phyloP scores from a whole-genome alignment of 1,140 invertebrate genomes.

The Nixonia krombeini region DNA sequence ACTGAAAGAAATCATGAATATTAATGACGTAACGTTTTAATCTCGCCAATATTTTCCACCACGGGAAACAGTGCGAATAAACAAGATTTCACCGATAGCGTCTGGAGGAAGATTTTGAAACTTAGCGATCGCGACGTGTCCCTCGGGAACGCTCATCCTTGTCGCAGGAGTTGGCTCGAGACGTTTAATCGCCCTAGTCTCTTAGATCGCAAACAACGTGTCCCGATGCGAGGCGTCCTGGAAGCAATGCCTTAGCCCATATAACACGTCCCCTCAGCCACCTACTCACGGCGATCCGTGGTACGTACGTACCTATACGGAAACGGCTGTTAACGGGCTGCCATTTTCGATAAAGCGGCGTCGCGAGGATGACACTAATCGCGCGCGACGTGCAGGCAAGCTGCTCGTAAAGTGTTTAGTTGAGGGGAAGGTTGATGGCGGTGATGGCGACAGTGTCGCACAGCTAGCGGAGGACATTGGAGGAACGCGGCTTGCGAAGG shows the following conservation, averaged over 20 bases:
- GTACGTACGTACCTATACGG: slow-evolving; percentile 19
- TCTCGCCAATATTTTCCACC: neutral
- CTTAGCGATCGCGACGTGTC: slow-evolving; percentile 41
- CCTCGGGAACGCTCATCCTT: slow-evolving; percentile 34
- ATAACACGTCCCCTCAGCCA: slow-evolving; percentile 1
- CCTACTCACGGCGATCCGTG: neutral
- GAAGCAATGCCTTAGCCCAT: slow-evolving; percentile 9
- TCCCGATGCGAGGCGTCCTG: slow-evolving; percentile 7
- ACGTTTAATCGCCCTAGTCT: slow-evolving; percentile 35
- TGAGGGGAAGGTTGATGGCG: slow-evolving; percentile 61
- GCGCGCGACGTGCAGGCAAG: slow-evolving; percentile 66
- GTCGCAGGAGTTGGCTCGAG: slow-evolving; percentile 27
- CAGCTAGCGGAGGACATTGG: slow-evolving; percentile 44
- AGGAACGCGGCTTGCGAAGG: slow-evolving; percentile 28
- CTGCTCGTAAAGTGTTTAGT: slow-evolving; percentile 72
- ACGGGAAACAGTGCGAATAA: slow-evolving; percentile 10
- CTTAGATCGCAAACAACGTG: slow-evolving; percentile 22
- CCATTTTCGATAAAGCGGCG: slow-evolving; percentile 68
- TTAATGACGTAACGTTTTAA: neutral
- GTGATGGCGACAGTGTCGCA: slow-evolving; percentile 35
- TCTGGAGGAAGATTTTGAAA: slow-evolving; percentile 39
- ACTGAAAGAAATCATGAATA: too few relatives aligned
- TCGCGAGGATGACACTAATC: slow-evolving; percentile 67
- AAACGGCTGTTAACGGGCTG: slow-evolving; percentile 63
- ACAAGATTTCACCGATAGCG: slow-evolving; percentile 20